Evolutionary conservation across 2,888 invertebrate species (phyloP), one percentile per base, ranked within the genome.

Genomic region (Drosophila conformis): DNA sequence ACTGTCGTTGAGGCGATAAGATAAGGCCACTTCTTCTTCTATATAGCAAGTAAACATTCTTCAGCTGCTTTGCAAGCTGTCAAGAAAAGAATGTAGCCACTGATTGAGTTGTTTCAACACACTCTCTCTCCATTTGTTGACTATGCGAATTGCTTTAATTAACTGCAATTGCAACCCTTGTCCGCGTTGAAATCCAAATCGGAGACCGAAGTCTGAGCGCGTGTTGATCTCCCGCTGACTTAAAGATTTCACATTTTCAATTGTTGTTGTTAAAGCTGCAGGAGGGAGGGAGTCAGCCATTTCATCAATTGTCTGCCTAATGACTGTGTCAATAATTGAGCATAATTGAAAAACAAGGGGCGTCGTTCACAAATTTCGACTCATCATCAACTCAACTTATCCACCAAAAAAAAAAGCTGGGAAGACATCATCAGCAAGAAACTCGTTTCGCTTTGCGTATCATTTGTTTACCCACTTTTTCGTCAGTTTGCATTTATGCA

Each of bases 271-370:
- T 49, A 38, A 27, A 68, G 56, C 71, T 38, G 59, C 64, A 51
- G 64, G 57, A 57, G 74, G 71, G 57, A 62, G 51, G 51, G 54
- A 59, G 48, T 61, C 71, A 68, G 70, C 36, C 64, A 54, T 69
- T 72, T 60, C 62, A 66, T 77, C 89, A 87, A 85, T 85, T 90
- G 88, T 67, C 73, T 79, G 88, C 69, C 74, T 82, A 84, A 87
- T 87, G 87, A 87, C 75, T 79, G 84, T 80, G 86, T 87, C 91
- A 78, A 89, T 87, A 90, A 90, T 87, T 90, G 86, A 74, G 79
- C 84, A 86, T 90, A 90, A 87, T 87, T 87, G 89, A 76, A 90
- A 83, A 80, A 80, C 75, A 81, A 83, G 81, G 85, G 88, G 83
- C 74, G 86, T 69, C 67, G 72, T 74, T 74, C 64, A 63, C 46